These are phyloP conservation scores for Orcinus orca DNA, from an alignment of 2,113 vertebrate genomes.

Conservation along the genomic window DNA sequence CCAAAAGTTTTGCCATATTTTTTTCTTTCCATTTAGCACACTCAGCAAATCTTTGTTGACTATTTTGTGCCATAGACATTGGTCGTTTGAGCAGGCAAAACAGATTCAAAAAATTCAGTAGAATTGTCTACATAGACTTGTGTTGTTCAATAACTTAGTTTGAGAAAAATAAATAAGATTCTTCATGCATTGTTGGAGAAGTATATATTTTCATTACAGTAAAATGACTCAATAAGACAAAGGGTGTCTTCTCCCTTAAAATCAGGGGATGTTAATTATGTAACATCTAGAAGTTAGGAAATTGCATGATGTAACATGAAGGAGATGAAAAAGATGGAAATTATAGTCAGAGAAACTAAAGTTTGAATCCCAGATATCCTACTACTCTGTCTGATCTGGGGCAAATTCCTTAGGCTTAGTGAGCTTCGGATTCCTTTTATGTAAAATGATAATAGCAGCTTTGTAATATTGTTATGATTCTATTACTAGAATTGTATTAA, in stretches of 20 bases:
- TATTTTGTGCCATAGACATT: background rate
- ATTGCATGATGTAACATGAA: background rate
- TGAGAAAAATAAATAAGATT: background rate
- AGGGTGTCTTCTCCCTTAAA: background rate
- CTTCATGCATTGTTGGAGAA: background rate
- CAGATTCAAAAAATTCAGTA: background rate
- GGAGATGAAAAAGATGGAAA: background rate
- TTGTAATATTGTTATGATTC: background rate
- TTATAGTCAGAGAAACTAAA: background rate
- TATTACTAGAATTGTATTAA: background rate
- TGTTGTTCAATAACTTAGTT: background rate
- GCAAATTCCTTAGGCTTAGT: background rate
- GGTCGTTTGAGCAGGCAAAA: background rate
- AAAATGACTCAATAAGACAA: background rate
- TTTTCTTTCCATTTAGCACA: background rate
- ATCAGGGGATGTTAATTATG: background rate
- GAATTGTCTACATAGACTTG: background rate
- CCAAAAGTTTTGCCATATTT: background rate
- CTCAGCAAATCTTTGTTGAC: background rate
- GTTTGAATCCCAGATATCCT: background rate
- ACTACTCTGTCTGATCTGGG: background rate
- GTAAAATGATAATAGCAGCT: background rate
- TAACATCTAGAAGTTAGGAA: background rate
- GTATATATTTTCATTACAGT: background rate
- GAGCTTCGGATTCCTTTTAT: background rate